phyloP scores from a whole-genome alignment of 92 coral and sea anemone species.

The Porites rus region DNA sequence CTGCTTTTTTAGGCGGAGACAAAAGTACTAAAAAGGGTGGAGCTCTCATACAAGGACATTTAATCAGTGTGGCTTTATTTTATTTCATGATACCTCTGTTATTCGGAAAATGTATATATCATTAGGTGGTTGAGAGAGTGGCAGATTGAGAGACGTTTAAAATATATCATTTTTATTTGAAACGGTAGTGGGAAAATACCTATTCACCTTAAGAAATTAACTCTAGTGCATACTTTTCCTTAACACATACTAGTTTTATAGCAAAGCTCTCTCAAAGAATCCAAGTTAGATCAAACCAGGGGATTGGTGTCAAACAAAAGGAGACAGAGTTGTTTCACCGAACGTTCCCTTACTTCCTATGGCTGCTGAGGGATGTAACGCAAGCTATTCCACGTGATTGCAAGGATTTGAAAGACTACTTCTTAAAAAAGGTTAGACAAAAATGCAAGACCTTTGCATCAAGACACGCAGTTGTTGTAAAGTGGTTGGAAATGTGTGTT shows the following conservation, averaged over 20 bases:
- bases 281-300: conserved; percentile 21
- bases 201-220: no score
- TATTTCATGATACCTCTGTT: no score
- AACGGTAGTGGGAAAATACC: background rate
- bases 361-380: conserved; percentile 29
- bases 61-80: no score
- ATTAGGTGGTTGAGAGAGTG: no score
- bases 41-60: no score
- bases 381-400: conserved; percentile 10
- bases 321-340: conserved; percentile 14
- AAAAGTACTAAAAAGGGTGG: no score
- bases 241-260: background rate
- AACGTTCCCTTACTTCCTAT: conserved; percentile 31
- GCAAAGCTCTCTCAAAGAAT: conserved; percentile 32
- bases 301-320: background rate
- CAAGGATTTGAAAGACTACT: conserved; percentile 23
- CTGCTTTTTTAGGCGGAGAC: no score
- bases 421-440: conserved; percentile 25
- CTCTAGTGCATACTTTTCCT: background rate
- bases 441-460: no score
- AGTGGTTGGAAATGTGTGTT: background rate
- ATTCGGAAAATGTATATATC: no score
- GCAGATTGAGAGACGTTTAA: no score
- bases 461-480: background rate
- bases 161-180: no score